Conservation (phyloP, 2,888 invertebrate species). For the Plemyria rubiginata region DNA sequence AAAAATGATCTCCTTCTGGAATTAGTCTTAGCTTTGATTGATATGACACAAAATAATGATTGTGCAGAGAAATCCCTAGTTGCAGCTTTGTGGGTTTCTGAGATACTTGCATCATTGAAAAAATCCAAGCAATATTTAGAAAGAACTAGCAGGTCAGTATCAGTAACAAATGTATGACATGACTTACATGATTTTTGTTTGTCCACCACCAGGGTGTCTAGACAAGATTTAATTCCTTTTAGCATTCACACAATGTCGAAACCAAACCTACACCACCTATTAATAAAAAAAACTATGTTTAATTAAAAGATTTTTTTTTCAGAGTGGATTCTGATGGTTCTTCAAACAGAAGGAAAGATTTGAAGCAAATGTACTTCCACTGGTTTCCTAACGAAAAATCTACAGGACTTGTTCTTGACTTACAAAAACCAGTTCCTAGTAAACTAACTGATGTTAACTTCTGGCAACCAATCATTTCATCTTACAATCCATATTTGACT, state of each 20-base stretch:
- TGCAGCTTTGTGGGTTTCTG: constrained; percentile 83
- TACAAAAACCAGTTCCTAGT: constrained; percentile 64
- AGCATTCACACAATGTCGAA: too few relatives aligned
- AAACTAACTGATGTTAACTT: constrained; percentile 65
- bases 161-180: too few relatives aligned
- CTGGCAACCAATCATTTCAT: constrained; percentile 68
- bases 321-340: constrained; percentile 50
- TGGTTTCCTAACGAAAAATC: constrained; percentile 72
- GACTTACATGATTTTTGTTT: too few relatives aligned
- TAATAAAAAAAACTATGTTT: too few relatives aligned
- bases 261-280: too few relatives aligned
- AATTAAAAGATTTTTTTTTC: constrained; percentile 43
- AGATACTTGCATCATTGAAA: constrained; percentile 72
- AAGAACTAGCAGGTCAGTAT: constrained; percentile 60
- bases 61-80: constrained; percentile 60
- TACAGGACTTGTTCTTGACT: constrained; percentile 62
- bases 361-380: constrained; percentile 64
- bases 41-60: constrained; percentile 63
- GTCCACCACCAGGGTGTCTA: too few relatives aligned
- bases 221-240: too few relatives aligned
- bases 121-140: constrained; percentile 66
- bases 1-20: constrained; percentile 76
- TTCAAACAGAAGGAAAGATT: constrained; percentile 59
- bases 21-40: constrained; percentile 74
- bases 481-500: constrained; percentile 69